phyloP scores from a whole-genome alignment of 2,113 vertebrate species.

The Plestiodon gilberti region DNA sequence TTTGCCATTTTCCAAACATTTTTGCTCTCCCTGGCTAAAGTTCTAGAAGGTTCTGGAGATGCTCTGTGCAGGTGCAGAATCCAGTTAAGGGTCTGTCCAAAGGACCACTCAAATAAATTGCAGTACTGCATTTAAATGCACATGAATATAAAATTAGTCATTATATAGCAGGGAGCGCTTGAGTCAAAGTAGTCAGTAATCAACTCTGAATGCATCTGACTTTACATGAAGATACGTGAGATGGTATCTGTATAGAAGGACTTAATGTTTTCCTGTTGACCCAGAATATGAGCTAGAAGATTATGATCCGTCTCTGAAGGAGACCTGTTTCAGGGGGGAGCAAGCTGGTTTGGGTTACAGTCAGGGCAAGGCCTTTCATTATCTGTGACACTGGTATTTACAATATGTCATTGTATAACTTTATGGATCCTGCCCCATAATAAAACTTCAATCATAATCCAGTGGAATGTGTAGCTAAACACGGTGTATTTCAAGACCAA shows the following conservation, averaged over 20 bases:
- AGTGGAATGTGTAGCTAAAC: background rate
- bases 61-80: background rate
- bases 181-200: background rate
- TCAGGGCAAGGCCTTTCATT: slow-evolving; percentile 9
- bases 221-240: background rate
- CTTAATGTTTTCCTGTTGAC: background rate
- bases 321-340: slow-evolving; percentile 3
- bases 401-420: slow-evolving; percentile 6
- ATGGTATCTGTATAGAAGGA: background rate
- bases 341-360: slow-evolving; percentile 18
- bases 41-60: background rate
- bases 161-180: background rate
- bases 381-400: slow-evolving; percentile 1
- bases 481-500: background rate
- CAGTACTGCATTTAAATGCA: background rate
- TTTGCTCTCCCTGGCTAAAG: background rate
- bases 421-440: background rate
- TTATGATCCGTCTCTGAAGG: slow-evolving; percentile 6
- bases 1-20: background rate
- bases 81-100: background rate
- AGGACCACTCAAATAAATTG: background rate
- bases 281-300: slow-evolving; percentile 1
- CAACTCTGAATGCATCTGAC: background rate
- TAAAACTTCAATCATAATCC: slow-evolving; percentile 2
- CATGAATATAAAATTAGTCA: background rate